Conservation (phyloP, 2,888 invertebrate species). For the Paralinhomoeus sp. region DNA sequence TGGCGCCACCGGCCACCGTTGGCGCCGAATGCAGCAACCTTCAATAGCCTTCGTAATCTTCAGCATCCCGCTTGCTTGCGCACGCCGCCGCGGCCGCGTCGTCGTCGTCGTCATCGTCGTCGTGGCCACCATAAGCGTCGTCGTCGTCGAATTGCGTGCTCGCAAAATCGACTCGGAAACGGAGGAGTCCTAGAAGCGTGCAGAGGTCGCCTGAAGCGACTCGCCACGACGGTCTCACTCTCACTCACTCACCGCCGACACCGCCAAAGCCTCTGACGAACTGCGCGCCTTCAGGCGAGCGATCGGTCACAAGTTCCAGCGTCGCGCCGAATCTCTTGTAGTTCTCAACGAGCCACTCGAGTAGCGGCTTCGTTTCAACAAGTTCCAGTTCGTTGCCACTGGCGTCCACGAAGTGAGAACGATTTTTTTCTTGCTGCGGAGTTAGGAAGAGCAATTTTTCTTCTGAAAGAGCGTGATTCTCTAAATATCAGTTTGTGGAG, state of each 20-base stretch:
- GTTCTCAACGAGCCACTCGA: constrained; percentile 99
- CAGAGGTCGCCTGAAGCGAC: no score
- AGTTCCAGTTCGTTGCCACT: constrained; percentile 93
- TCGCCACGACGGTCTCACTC: no score
- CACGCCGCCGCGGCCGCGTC: no score
- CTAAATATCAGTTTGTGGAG: no score
- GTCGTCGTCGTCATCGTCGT: constrained; percentile 25
- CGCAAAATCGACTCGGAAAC: constrained; percentile 98
- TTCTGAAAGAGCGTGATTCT: constrained; percentile 30
- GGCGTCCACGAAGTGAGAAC: constrained; percentile 92
- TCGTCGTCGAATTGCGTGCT: constrained; percentile 73
- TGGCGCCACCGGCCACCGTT: no score
- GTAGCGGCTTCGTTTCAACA: constrained; percentile 80
- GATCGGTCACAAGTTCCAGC: constrained; percentile 95
- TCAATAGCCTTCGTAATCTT: no score
- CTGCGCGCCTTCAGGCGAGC: constrained; percentile 97
- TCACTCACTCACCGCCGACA: constrained; percentile 57
- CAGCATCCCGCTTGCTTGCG: no score
- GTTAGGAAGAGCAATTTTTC: constrained; percentile 81
- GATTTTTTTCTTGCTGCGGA: constrained; percentile 96
- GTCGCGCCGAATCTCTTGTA: constrained; percentile 73
- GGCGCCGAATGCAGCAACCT: no score
- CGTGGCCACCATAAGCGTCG: constrained; percentile 68
- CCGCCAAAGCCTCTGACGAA: constrained; percentile 98
- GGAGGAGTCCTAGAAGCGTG: constrained; percentile 57